Conservation (phyloP, 2,113 vertebrate genomes). For the Urocitellus parryii region DNA sequence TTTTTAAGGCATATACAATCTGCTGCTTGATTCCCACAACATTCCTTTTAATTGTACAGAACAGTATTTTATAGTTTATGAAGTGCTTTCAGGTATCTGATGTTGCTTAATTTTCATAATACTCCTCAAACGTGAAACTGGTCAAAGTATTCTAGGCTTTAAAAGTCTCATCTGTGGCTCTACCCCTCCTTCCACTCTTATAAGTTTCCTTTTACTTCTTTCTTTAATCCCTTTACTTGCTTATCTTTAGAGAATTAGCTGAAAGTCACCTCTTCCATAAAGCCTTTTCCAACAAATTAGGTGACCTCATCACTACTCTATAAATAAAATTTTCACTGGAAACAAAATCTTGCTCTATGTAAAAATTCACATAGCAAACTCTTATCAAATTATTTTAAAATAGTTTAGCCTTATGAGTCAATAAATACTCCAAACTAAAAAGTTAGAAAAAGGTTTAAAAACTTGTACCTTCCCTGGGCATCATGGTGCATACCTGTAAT, state of each 20-base stretch:
- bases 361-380: neutral
- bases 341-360: neutral
- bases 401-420: neutral
- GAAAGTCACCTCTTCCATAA: neutral
- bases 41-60: neutral
- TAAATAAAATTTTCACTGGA: neutral
- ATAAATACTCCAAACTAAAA: neutral
- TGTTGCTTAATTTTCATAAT: conserved; percentile 2
- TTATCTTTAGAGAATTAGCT: neutral
- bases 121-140: neutral
- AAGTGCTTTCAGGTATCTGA: neutral
- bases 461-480: too few species aligned
- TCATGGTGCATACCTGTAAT: too few species aligned
- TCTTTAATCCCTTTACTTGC: neutral
- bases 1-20: neutral
- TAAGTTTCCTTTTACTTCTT: neutral
- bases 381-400: neutral
- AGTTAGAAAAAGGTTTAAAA: too few species aligned
- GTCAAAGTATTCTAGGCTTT: neutral
- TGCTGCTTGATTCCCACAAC: neutral
- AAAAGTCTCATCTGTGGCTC: neutral
- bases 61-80: neutral
- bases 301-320: neutral
- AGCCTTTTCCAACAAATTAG: neutral
- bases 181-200: neutral